Evolutionary conservation across 2,888 invertebrate species (phyloP).

Genomic region (Chalcosyrphus nemorum): DNA sequence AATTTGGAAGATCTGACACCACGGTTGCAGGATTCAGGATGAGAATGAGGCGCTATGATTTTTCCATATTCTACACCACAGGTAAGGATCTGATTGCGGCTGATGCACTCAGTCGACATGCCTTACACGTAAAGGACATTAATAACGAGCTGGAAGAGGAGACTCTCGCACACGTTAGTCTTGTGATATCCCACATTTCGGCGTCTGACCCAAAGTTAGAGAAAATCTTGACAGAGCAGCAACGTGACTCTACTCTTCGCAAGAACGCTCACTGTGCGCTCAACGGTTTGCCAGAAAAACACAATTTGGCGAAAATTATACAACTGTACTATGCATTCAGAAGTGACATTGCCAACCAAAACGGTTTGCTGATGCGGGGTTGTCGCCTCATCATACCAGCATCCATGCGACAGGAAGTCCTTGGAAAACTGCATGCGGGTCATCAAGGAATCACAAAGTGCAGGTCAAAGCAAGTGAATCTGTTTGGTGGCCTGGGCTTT

Average conservation of each 20-base stretch:
- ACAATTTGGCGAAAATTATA: background rate
- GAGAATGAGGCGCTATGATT: slow-evolving; percentile 19
- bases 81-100: background rate
- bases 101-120: slow-evolving; percentile 2
- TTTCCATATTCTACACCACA: background rate
- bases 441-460: slow-evolving; percentile 12
- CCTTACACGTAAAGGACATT: background rate
- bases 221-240: background rate
- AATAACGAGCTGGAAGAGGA: slow-evolving; percentile 7
- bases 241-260: background rate
- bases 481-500: slow-evolving; percentile 23
- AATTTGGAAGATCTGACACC: background rate
- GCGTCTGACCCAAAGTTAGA: background rate
- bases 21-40: slow-evolving; percentile 19
- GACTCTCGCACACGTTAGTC: background rate
- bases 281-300: background rate
- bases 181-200: background rate
- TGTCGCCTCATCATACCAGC: slow-evolving; percentile 15
- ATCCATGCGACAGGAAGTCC: slow-evolving; percentile 16
- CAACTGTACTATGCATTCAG: background rate
- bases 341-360: slow-evolving; percentile 6
- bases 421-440: slow-evolving; percentile 23
- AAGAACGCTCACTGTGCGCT: background rate
- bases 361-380: slow-evolving; percentile 5
- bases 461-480: slow-evolving; percentile 7